A percentile compares a stretch with the other conserved stretches of the same genome.
phyloP scores from a whole-genome alignment of 1,140 invertebrate genomes.

The Bombus waltoni region DNA sequence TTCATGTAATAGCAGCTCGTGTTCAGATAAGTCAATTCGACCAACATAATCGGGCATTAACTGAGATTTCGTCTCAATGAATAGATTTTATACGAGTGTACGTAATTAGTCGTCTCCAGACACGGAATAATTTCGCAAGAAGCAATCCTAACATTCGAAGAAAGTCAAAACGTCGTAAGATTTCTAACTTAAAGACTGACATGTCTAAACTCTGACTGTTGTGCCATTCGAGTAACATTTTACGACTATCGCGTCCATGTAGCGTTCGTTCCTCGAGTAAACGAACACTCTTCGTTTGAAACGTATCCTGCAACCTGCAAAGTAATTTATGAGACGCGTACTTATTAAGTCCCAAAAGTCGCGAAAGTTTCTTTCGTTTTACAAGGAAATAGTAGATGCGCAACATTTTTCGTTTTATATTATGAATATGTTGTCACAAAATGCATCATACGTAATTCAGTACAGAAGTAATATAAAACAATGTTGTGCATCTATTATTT shows the following conservation, averaged over 20 bases:
- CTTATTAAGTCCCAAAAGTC: background rate
- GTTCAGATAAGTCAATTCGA: no score
- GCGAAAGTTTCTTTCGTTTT: no score
- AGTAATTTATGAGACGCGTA: slow-evolving; percentile 42
- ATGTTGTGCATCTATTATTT: no score
- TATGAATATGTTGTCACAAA: background rate
- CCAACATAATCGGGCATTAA: no score
- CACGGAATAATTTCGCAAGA: no score
- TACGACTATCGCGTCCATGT: no score
- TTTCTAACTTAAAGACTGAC: background rate
- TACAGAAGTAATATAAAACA: no score
- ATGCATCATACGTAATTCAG: no score
- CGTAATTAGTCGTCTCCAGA: background rate
- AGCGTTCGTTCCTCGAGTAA: background rate
- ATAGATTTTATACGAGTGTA: background rate
- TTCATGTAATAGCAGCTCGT: no score
- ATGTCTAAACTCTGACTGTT: background rate
- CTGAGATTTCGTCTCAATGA: no score
- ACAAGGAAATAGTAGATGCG: no score
- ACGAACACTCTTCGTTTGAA: slow-evolving; percentile 6
- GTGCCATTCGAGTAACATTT: background rate
- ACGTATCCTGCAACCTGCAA: slow-evolving; percentile 19
- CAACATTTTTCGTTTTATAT: background rate
- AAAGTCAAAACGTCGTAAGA: background rate
- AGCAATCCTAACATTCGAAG: background rate